Base-by-base conservation (phyloP, 2,888 invertebrate genomes). In the Apomyelois bistriatella region DNA sequence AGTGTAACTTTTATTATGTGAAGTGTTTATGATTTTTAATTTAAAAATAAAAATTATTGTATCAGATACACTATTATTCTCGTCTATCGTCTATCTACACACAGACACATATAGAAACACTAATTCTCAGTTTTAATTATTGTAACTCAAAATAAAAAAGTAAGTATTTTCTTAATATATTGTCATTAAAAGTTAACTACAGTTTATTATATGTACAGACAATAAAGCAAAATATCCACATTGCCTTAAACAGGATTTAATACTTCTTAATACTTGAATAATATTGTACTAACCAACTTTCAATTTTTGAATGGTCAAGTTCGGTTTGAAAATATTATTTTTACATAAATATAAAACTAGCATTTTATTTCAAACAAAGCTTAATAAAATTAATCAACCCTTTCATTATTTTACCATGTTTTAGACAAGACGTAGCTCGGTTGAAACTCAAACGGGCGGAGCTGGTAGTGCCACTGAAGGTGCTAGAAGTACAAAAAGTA, bases 401-500 rank as follows among this genome's bases (percentile, higher is more conserved):
- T 9, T 6, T 37, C 13, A 12, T 3, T 37, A 4, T 8, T 40
- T 8, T 28, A 22, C n/a, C 8, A n/a, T 4, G 59, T 70, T 73
- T 1, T 75, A 90, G 87, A 85, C 81, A 1, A 78, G 90, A 56
- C 80, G 90, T 52, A 89, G 89, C 58, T 90, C 90, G 15, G 85
- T 79, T 10, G 90, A 90, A 69, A 89, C 89, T 0, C 89, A 88
- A 52, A 88, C 88, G 1, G 85, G 86, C 0, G 84, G 70, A 12
- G 83, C 72, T 1, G 86, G 87, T 0, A 87, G 86, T 66, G 79
- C 76, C 1, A 79, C 78, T 3, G 87, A 85, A 57, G 84, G 82
- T 6, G 81, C 82, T 1, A 72, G 85, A 43, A 92, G 92, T 62
- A 77, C 75, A 0, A 92, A 92, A 48, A 93, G 93, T 66, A 93